These are phyloP conservation scores for Dascyllus trimaculatus DNA, from an alignment of 2,113 vertebrate genomes.

Conservation along the genomic window DNA sequence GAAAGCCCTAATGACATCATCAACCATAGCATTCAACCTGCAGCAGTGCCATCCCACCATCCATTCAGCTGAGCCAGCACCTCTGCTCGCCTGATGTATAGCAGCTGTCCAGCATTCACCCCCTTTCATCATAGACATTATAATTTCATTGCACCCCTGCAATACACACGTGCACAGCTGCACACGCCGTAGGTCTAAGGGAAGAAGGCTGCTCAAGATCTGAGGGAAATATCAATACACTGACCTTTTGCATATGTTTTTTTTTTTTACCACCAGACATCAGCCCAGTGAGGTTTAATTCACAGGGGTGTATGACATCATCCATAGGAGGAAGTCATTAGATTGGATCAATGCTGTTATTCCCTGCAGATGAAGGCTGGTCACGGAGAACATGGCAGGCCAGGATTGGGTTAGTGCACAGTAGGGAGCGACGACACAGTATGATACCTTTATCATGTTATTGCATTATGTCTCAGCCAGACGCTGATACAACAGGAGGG, in stretches of 20 bases:
- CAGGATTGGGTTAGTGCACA: slow-evolving; percentile 23
- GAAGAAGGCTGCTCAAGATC: not conserved
- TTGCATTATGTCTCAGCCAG: slow-evolving; percentile 55
- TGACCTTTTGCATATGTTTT: slow-evolving; percentile 4
- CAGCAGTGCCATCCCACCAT: slow-evolving; percentile 46
- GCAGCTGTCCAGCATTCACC: slow-evolving; percentile 37
- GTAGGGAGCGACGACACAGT: slow-evolving; percentile 28
- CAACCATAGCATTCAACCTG: slow-evolving; percentile 56
- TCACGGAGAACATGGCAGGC: slow-evolving; percentile 21
- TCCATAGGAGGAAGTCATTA: slow-evolving; percentile 67
- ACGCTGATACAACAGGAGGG: slow-evolving; percentile 34
- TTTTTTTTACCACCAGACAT: not conserved
- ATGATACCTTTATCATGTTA: slow-evolving; percentile 56
- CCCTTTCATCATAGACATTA: slow-evolving; percentile 43
- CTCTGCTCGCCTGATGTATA: slow-evolving; percentile 65
- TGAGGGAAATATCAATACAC: not conserved
- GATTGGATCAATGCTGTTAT: slow-evolving; percentile 56
- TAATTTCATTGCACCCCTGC: slow-evolving; percentile 34
- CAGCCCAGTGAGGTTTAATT: slow-evolving; percentile 22
- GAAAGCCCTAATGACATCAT: slow-evolving; percentile 71
- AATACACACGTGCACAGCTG: not conserved
- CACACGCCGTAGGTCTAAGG: not conserved
- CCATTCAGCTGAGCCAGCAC: slow-evolving; percentile 70
- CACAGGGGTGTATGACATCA: slow-evolving; percentile 52
- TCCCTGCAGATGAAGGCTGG: slow-evolving; percentile 22